Percentiles rank a stretch among this genome's conserved stretches.
phyloP scores from a whole-genome alignment of 2,113 vertebrate species.

The Dinomys branickii region DNA sequence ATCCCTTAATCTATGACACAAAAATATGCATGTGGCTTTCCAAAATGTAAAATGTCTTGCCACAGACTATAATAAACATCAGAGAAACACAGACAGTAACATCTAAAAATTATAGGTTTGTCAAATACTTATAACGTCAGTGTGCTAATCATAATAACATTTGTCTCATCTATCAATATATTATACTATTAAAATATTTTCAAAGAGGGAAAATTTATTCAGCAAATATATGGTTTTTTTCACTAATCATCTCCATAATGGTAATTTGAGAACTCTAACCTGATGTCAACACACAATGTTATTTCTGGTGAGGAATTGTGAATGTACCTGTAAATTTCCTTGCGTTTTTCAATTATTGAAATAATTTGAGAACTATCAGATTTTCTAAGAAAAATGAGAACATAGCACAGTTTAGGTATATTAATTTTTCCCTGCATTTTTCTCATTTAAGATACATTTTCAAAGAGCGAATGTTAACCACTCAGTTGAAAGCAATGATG shows the following conservation, averaged over 20 bases:
- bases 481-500: constrained; percentile 62
- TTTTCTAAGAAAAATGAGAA: constrained; percentile 30
- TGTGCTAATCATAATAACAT: neutral
- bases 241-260: constrained; percentile 38
- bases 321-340: constrained; percentile 30
- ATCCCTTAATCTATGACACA: neutral
- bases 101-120: neutral
- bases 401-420: constrained; percentile 32
- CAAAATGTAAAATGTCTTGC: neutral
- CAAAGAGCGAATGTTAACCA: constrained; percentile 3
- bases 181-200: neutral
- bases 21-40: neutral
- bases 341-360: constrained; percentile 52
- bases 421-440: constrained; percentile 27
- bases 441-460: constrained; percentile 53
- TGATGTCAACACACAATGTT: neutral
- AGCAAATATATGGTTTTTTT: neutral
- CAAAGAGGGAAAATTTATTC: neutral
- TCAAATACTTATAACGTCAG: neutral
- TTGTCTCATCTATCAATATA: constrained; percentile 6
- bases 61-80: neutral
- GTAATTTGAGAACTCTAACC: neutral
- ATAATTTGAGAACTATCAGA: neutral
- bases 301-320: constrained; percentile 24
- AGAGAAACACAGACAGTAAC: neutral